Percentiles rank a stretch among this genome's conserved stretches.
Evolutionary conservation across 2,797 vertebrate species (phyloP).

Genomic region (Loris lydekkerianus): DNA sequence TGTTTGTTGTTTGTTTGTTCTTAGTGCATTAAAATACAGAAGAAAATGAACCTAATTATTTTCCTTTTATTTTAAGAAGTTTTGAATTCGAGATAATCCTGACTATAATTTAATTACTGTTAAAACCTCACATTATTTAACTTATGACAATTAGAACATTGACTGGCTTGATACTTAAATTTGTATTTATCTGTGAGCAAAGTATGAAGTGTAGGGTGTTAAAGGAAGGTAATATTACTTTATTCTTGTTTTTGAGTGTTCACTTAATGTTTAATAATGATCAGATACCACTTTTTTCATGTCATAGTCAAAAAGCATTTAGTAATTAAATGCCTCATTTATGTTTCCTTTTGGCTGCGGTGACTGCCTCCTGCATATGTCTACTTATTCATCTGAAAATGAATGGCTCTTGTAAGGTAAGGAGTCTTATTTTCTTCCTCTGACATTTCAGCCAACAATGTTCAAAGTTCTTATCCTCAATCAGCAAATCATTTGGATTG

Average conservation of each 20-base stretch:
- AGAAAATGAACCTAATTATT: conserved; percentile 48
- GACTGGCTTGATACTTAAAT: conserved; percentile 47
- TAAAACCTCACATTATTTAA: conserved; percentile 45
- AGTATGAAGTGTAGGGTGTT: conserved; percentile 54
- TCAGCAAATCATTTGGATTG: conserved; percentile 74
- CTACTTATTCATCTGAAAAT: conserved; percentile 89
- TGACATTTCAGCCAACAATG: conserved; percentile 87
- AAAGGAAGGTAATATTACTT: conserved; percentile 55
- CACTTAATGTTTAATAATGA: conserved; percentile 60
- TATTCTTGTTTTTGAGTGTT: conserved; percentile 52
- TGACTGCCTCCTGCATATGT: conserved; percentile 86
- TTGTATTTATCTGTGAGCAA: conserved; percentile 44
- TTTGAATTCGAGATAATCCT: conserved; percentile 65
- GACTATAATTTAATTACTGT: conserved; percentile 24
- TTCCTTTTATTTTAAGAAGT: neutral
- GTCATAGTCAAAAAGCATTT: conserved; percentile 81
- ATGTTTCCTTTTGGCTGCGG: conserved; percentile 88
- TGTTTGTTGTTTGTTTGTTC: conserved; percentile 54
- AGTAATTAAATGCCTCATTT: conserved; percentile 97
- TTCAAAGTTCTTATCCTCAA: conserved; percentile 80
- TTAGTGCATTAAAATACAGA: conserved; percentile 65
- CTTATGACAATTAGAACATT: conserved; percentile 58
- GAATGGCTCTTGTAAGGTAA: conserved; percentile 99
- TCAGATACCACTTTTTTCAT: conserved; percentile 71
- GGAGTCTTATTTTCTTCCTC: conserved; percentile 94